Conservation (phyloP, 2,888 invertebrate genomes). For the Notodromas monacha region DNA sequence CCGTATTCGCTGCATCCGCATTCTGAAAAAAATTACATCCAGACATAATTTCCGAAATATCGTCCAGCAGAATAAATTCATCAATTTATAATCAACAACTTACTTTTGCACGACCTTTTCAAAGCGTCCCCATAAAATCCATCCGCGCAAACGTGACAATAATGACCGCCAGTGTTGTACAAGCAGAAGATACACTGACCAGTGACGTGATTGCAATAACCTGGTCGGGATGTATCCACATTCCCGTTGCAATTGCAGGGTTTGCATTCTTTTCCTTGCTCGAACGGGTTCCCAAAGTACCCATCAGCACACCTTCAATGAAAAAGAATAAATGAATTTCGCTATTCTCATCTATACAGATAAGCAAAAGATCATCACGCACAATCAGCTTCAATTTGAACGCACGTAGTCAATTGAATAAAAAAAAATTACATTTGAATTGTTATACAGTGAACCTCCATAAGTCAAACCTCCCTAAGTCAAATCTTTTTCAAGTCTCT, state of each 20-base stretch:
- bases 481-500: too few species aligned
- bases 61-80: too few species aligned
- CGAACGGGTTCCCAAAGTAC: conserved; percentile 45
- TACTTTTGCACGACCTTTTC: conserved; percentile 13
- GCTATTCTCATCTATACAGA: too few species aligned
- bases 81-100: too few species aligned
- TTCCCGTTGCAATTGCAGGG: conserved; percentile 65
- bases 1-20: conserved; percentile 48
- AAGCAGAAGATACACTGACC: conserved; percentile 59
- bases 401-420: too few species aligned
- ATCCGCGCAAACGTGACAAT: conserved; percentile 24
- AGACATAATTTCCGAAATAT: conserved; percentile 6
- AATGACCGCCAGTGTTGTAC: conserved; percentile 33
- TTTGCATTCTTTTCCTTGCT: conserved; percentile 32
- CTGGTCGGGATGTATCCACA: conserved; percentile 24
- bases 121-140: conserved; percentile 16
- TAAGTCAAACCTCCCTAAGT: too few species aligned
- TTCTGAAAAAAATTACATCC: conserved; percentile 10
- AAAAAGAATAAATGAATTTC: too few species aligned
- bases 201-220: conserved; percentile 37
- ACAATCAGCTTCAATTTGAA: too few species aligned
- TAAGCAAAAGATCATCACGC: too few species aligned
- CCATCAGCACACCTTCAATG: conserved; percentile 37
- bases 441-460: too few species aligned
- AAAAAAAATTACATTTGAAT: too few species aligned